Conservation (phyloP, 2,113 vertebrate species). For the Perca schrenkii region DNA sequence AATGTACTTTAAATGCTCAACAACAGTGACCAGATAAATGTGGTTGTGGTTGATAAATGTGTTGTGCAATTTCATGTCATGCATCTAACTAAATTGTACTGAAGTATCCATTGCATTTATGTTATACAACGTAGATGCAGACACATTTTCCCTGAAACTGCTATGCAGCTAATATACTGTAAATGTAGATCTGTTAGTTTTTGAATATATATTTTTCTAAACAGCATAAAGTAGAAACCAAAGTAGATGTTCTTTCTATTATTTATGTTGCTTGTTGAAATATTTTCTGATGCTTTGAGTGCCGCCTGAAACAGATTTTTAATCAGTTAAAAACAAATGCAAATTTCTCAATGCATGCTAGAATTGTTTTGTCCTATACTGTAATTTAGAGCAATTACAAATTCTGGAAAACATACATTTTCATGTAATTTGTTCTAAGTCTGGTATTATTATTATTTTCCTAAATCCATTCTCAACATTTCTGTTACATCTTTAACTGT, state of each 20-base stretch:
- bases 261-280: constrained; percentile 70
- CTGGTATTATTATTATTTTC: not conserved
- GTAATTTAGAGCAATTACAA: constrained; percentile 1
- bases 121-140: constrained; percentile 71
- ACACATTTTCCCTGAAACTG: constrained; percentile 86
- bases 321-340: constrained; percentile 30
- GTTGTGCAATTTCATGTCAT: constrained; percentile 68
- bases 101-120: constrained; percentile 74
- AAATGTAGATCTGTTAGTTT: constrained; percentile 80
- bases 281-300: constrained; percentile 50
- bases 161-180: constrained; percentile 86
- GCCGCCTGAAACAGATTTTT: constrained; percentile 20
- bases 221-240: constrained; percentile 63
- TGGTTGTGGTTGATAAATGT: constrained; percentile 49
- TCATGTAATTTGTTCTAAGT: not conserved
- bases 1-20: constrained; percentile 57
- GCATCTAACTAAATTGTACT: constrained; percentile 70
- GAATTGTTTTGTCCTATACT: constrained; percentile 1
- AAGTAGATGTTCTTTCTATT: constrained; percentile 68
- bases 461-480: not conserved
- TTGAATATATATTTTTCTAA: constrained; percentile 79
- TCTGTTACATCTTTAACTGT: not conserved
- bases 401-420: constrained; percentile 6
- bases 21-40: constrained; percentile 53
- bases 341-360: not conserved